Base-by-base conservation (phyloP, 2,797 vertebrate species). In the Sardinella longiceps region DNA sequence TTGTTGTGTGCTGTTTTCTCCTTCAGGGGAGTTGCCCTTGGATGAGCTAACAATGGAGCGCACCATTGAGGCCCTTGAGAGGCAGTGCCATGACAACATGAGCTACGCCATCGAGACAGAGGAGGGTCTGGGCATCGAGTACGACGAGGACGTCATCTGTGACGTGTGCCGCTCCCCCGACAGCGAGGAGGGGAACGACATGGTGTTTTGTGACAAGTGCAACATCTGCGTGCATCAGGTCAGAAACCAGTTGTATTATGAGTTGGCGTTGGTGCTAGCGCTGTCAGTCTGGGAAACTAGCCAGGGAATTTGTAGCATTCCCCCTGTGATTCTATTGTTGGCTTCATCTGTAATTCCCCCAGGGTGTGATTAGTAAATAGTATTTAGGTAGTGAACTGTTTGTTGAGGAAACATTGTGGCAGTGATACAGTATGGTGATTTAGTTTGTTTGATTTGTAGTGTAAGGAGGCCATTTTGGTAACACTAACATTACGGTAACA, bases 161-260 rank as follows among this genome's bases (percentile, higher is more conserved):
- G 98, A 99, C 30, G 98, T 99, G 85, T 99, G 98, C 90, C 97
- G 96, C 82, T 99, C 98, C 45, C 98, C 98, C 0, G 97, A 99
- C 91, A 98, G 98, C 15, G 98, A 99, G 86, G 98, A 99, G 87
- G 98, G 98, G 5, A 99, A 99, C 86, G 98, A 99, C 92, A 99
- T 99, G 98, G 98, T 99, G 84, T 99, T 99, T 93, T 99, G 98
- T 90, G 98, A 99, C 95, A 97, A 98, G 92, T 99, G 98, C 94
- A 99, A 99, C 94, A 96, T 99, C 92, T 99, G 98, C 82, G 98
- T 99, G 66, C 98, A 99, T 91, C 98, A 99, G 98, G 98, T 98
- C 86, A 91, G 95, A 30, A n/a, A 48, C 60, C 82, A 70, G 18
- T 45, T 20, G 7, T 5, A 20, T 33, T 77, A 15, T 39, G 15